Conservation (phyloP, 2,888 invertebrate species). For the Cryptocephalus moraei region DNA sequence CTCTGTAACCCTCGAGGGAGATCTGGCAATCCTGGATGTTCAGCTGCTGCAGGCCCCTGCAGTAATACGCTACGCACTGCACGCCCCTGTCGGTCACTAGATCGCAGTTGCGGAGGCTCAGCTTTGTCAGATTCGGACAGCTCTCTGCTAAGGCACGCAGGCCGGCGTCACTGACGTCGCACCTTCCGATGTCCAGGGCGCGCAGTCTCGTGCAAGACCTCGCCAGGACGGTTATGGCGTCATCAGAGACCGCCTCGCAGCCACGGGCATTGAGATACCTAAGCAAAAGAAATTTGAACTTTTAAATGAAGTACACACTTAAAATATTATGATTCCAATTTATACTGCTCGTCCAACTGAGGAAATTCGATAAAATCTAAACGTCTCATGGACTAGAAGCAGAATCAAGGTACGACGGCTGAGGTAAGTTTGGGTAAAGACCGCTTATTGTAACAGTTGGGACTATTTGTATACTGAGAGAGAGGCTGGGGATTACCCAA, state of each 20-base stretch:
- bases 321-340: no score
- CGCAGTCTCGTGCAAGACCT: constrained; percentile 75
- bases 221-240: constrained; percentile 77
- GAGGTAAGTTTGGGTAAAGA: no score
- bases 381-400: no score
- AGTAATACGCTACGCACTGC: constrained; percentile 81
- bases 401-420: no score
- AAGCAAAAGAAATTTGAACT: no score
- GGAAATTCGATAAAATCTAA: no score
- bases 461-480: no score
- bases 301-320: no score
- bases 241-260: constrained; percentile 90
- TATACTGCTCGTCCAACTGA: no score
- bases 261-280: constrained; percentile 80
- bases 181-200: constrained; percentile 85
- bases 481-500: no score
- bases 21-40: constrained; percentile 92
- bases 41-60: constrained; percentile 78
- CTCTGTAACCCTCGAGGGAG: constrained; percentile 78
- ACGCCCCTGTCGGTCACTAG: constrained; percentile 82
- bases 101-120: constrained; percentile 85
- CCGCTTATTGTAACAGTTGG: no score
- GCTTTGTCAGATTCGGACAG: constrained; percentile 82
- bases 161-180: constrained; percentile 86
- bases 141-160: constrained; percentile 77